Evolutionary conservation across 2,888 invertebrate genomes (phyloP).

Genomic region (Phaonia tiefii): DNA sequence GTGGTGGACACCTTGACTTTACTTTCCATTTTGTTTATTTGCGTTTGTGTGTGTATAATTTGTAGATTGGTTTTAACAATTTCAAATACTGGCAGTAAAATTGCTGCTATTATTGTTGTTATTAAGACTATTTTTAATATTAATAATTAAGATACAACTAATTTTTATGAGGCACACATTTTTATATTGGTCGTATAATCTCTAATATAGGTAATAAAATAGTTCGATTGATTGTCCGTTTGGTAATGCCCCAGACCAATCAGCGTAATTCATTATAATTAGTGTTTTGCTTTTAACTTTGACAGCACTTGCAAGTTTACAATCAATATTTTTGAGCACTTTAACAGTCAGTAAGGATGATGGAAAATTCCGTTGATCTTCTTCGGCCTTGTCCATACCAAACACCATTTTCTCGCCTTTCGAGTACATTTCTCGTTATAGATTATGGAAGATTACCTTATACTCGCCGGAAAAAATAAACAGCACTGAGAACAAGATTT

Average conservation of each 20-base stretch:
- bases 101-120: conserved; percentile 9
- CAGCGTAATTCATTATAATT: neutral
- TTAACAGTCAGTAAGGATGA: too few species aligned
- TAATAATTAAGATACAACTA: conserved; percentile 39
- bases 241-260: neutral
- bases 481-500: too few species aligned
- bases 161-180: conserved; percentile 17
- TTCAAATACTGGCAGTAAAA: neutral
- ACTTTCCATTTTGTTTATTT: conserved; percentile 43
- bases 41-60: neutral
- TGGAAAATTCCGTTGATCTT: too few species aligned
- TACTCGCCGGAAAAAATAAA: too few species aligned
- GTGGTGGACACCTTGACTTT: conserved; percentile 42
- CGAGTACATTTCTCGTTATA: too few species aligned
- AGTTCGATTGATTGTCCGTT: neutral
- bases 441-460: too few species aligned
- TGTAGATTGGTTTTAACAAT: neutral
- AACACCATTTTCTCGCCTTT: too few species aligned
- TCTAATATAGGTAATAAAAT: neutral
- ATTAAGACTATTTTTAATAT: conserved; percentile 37
- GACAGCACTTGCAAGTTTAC: too few species aligned
- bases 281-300: too few species aligned
- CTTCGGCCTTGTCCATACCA: too few species aligned
- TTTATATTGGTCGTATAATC: conserved; percentile 7
- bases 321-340: too few species aligned